Percentiles rank a stretch among this genome's conserved stretches.
Conservation (phyloP, 2,888 invertebrate species). For the Sinopyrophorus schimmeli region DNA sequence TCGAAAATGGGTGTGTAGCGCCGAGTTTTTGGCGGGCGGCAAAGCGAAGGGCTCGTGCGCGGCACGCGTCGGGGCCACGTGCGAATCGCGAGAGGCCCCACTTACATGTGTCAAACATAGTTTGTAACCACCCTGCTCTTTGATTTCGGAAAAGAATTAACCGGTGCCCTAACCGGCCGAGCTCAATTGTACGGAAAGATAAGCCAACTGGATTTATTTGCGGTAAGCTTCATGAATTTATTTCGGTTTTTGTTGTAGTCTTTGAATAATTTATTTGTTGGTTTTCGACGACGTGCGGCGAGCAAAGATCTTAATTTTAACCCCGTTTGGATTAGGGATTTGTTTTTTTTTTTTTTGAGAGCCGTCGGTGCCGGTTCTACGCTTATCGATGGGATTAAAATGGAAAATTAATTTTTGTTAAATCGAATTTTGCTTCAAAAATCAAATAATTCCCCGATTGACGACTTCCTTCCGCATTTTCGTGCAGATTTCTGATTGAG, state of each 20-base stretch:
- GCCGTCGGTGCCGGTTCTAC: too few relatives aligned
- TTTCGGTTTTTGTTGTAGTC: constrained; percentile 44
- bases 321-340: constrained; percentile 30
- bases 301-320: constrained; percentile 48
- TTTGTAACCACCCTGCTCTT: constrained; percentile 40
- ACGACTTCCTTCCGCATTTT: too few relatives aligned
- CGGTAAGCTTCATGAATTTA: constrained; percentile 40
- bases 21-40: constrained; percentile 33
- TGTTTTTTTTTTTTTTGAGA: too few relatives aligned
- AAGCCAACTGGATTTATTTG: constrained; percentile 51
- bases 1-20: too few relatives aligned
- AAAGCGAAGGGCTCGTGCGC: constrained; percentile 41
- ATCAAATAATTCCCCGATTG: too few relatives aligned
- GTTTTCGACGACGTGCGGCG: constrained; percentile 43
- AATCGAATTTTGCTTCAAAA: too few relatives aligned
- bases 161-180: constrained; percentile 22
- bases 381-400: too few relatives aligned
- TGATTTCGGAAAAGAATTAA: constrained; percentile 5
- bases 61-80: constrained; percentile 45
- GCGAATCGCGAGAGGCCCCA: constrained; percentile 42
- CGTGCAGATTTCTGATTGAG: too few relatives aligned
- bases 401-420: too few relatives aligned
- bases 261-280: constrained; percentile 51
- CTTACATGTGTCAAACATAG: constrained; percentile 55
- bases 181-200: constrained; percentile 55